phyloP scores from a whole-genome alignment of 2,888 invertebrate genomes.

The Rhingia campestris region DNA sequence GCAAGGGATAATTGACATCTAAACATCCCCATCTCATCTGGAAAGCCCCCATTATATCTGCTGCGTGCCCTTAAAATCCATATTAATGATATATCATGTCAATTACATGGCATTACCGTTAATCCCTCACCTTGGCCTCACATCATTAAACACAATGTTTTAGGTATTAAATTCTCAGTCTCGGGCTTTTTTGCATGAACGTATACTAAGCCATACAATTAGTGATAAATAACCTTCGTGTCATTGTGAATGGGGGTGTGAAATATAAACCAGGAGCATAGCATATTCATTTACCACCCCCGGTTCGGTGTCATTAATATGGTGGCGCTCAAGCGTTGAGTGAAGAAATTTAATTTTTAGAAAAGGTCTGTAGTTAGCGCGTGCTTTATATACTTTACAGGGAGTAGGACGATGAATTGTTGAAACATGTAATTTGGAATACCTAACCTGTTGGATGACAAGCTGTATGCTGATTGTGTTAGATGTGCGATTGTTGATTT shows the following conservation, averaged over 20 bases:
- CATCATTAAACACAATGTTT: constrained; percentile 68
- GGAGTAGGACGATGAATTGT: no score
- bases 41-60: constrained; percentile 6
- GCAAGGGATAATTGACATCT: constrained; percentile 17
- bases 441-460: not conserved
- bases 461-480: not conserved
- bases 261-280: constrained; percentile 4
- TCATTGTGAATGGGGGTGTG: constrained; percentile 38
- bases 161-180: constrained; percentile 66
- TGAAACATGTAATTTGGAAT: not conserved
- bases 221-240: constrained; percentile 59
- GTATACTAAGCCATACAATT: constrained; percentile 58
- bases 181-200: constrained; percentile 34
- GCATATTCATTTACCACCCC: constrained; percentile 17
- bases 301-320: not conserved
- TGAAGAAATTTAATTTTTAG: not conserved
- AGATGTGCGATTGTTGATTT: no score
- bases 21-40: not conserved
- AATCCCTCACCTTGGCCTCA: constrained; percentile 70
- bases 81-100: constrained; percentile 69
- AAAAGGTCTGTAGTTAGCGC: no score
- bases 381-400: no score
- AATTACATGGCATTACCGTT: constrained; percentile 67
- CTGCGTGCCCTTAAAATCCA: constrained; percentile 43
- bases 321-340: not conserved